Evolutionary conservation across 2,797 vertebrate species (phyloP), one percentile per base, ranked within the genome.

Genomic region (Acestrorhynchus altus): DNA sequence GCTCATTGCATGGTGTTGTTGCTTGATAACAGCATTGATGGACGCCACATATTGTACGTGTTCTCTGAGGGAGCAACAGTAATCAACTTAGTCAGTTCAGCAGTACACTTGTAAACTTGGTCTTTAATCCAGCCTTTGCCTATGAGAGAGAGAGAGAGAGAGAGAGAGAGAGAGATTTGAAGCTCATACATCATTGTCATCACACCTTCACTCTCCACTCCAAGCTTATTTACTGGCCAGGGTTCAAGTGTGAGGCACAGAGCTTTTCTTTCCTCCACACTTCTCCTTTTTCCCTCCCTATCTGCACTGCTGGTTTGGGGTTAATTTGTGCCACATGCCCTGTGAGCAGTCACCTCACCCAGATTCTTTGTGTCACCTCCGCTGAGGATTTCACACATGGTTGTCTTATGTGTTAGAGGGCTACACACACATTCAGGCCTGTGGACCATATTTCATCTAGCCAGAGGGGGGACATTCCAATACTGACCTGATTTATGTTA

Each of bases 111-210:
- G n/a, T 86, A 88, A 24, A 80, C 61, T 10, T 83, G 54, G 22
- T 46, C 69, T 80, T 66, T 70, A 70, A 70, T 69, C 20, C 56
- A 75, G 31, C 13, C 49, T 65, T 72, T 47, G 67, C 56, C 40
- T 42, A 18, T 86, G 67, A 74, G 31, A 31, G 16, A 26, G 66
- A 51, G 20, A 22, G n/a, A 47, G 24, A 46, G 39, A 56, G 66
- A 20, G 22, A 51, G 20, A 28, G 28, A 40, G 18, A 68, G 83
- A 83, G 81, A 80, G 87, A 85, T 90, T 85, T 89, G 80, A 84
- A 79, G 84, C 83, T 81, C 88, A 91, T 94, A 90, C 74, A 91
- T 93, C 92, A 93, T 88, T 91, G 92, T 92, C 92, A 91, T 15
- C 81, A 84, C 86, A 83, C 88, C 88, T 91, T 88, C 90, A 86